Conservation (phyloP, 2,113 vertebrate genomes). For the Paedocypris sp. region DNA sequence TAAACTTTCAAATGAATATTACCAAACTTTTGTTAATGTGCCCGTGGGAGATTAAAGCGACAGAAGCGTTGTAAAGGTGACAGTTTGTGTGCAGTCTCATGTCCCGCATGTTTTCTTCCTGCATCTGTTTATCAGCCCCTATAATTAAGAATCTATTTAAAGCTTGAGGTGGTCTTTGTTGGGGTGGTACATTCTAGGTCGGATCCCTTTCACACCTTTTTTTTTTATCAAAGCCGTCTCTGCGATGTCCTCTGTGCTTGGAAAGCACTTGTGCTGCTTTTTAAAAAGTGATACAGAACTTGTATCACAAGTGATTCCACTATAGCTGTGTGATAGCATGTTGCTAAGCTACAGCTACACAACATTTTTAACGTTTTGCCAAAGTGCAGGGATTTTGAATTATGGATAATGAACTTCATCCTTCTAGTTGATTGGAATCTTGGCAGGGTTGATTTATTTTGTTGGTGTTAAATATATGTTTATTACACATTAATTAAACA, state of each 20-base stretch:
- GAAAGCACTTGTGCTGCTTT: conserved; percentile 21
- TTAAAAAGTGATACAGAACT: background rate
- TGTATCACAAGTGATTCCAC: background rate
- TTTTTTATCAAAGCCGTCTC: conserved; percentile 46
- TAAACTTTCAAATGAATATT: no score
- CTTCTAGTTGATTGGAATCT: no score
- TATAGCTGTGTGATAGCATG: background rate
- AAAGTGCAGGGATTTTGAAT: no score
- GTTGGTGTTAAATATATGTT: no score
- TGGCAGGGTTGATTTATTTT: no score
- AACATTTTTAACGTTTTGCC: no score
- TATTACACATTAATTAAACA: no score
- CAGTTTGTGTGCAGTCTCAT: no score
- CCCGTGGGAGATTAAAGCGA: no score
- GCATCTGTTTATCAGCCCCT: conserved; percentile 31
- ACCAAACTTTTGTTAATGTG: no score
- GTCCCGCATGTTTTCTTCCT: background rate
- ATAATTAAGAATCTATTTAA: conserved; percentile 31
- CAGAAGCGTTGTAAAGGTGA: no score
- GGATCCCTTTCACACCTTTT: conserved; percentile 44
- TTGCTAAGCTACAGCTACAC: background rate
- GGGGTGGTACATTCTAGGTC: conserved; percentile 39
- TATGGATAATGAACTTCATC: no score
- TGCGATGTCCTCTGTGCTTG: conserved; percentile 7
- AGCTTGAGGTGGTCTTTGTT: conserved; percentile 25